These are phyloP conservation scores for Palloptera scutellata DNA, from an alignment of 2,888 invertebrate species.

Conservation along the genomic window DNA sequence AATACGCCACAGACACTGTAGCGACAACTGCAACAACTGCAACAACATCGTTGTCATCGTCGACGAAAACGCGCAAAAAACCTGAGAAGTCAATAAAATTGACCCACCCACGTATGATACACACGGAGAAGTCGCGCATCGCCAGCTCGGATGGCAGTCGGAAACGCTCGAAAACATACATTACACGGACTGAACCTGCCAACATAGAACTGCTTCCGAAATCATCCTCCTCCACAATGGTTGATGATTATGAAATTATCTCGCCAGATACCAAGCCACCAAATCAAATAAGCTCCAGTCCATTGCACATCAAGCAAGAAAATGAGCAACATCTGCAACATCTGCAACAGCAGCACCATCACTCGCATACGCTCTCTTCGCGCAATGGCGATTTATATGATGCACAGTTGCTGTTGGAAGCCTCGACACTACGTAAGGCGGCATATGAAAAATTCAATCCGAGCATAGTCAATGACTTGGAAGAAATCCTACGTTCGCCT, in stretches of 20 bases:
- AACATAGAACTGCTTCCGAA: constrained; percentile 37
- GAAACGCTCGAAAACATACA: constrained; percentile 69
- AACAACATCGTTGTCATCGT: too few species aligned
- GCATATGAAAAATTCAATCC: constrained; percentile 60
- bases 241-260: constrained; percentile 61
- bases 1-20: neutral
- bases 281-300: constrained; percentile 60
- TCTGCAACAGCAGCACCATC: constrained; percentile 21
- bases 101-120: constrained; percentile 78
- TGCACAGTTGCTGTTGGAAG: constrained; percentile 56
- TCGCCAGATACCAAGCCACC: constrained; percentile 57
- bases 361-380: constrained; percentile 23
- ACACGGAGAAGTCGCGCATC: constrained; percentile 72
- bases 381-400: constrained; percentile 57
- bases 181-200: constrained; percentile 57
- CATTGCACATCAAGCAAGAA: constrained; percentile 56
- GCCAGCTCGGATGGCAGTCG: constrained; percentile 51
- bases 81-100: constrained; percentile 21
- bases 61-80: constrained; percentile 42
- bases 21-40: constrained; percentile 25
- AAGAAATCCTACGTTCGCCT: constrained; percentile 63
- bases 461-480: constrained; percentile 62
- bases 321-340: constrained; percentile 46
- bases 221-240: constrained; percentile 42
- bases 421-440: constrained; percentile 56